phyloP scores from a whole-genome alignment of 2,113 vertebrate species.

The Malurus cyaneus region DNA sequence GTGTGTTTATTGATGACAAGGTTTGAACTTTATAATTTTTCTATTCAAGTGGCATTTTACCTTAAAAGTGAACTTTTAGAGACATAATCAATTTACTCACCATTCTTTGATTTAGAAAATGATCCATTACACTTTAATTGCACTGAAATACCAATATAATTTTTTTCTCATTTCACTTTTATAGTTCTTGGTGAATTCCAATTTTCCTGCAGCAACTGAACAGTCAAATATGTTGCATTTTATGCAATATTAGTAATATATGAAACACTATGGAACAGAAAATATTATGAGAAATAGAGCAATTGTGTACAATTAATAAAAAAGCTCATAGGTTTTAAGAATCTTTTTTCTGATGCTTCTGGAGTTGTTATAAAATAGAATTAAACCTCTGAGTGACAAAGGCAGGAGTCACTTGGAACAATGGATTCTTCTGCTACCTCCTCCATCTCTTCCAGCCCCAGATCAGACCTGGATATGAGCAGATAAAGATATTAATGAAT shows the following conservation, averaged over 20 bases:
- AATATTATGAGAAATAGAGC: neutral
- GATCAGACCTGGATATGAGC: neutral
- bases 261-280: neutral
- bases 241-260: neutral
- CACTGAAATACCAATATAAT: neutral
- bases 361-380: neutral
- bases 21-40: neutral
- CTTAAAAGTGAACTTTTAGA: neutral
- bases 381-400: neutral
- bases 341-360: neutral
- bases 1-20: neutral
- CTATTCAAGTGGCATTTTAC: neutral
- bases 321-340: neutral
- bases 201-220: neutral
- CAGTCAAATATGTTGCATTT: neutral
- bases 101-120: neutral
- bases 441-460: neutral
- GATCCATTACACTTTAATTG: neutral
- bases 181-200: neutral
- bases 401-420: neutral
- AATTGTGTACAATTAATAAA: neutral
- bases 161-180: neutral
- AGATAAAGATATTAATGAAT: neutral
- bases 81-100: neutral
- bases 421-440: neutral